A percentile compares a stretch with the other conserved stretches of the same genome.
phyloP scores from a whole-genome alignment of 1,140 invertebrate genomes.

The Aphaenogaster rudis region DNA sequence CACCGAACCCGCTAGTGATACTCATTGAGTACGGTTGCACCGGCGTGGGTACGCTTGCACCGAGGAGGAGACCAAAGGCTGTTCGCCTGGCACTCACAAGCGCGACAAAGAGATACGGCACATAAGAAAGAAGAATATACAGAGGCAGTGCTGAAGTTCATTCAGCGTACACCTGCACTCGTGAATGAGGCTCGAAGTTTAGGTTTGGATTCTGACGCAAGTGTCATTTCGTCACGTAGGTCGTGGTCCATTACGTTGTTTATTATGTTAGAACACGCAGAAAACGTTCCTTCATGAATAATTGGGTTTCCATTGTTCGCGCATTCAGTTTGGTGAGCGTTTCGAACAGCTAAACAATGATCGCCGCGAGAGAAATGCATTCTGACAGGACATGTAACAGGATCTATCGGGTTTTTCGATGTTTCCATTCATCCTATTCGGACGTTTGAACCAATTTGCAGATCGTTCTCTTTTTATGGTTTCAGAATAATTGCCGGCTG shows the following conservation, averaged over 20 bases:
- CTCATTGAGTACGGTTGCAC: constrained; percentile 74
- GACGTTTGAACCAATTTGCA: background rate
- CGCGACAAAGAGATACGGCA: background rate
- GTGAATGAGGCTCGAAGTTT: constrained; percentile 68
- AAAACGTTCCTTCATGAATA: background rate
- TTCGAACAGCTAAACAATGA: background rate
- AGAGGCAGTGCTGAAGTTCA: constrained; percentile 1
- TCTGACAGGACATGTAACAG: background rate
- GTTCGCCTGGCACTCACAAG: constrained; percentile 5
- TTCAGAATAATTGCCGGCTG: background rate
- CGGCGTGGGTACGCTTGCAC: constrained; percentile 29
- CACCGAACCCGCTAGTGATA: constrained; percentile 63
- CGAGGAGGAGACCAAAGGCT: constrained; percentile 1
- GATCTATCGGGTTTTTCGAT: background rate
- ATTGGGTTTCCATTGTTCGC: constrained; percentile 1
- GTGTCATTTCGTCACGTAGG: background rate
- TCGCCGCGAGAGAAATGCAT: constrained; percentile 2
- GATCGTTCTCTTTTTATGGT: background rate
- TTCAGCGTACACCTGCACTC: constrained; percentile 28
- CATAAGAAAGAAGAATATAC: background rate
- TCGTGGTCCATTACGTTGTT: constrained; percentile 15
- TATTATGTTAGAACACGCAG: background rate
- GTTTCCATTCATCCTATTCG: background rate
- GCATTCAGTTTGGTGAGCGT: background rate
- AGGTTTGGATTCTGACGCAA: constrained; percentile 41